Evolutionary conservation across 2,113 vertebrate genomes (phyloP), one percentile per base, ranked within the genome.

Genomic region (Forbesichthys papilliferus): DNA sequence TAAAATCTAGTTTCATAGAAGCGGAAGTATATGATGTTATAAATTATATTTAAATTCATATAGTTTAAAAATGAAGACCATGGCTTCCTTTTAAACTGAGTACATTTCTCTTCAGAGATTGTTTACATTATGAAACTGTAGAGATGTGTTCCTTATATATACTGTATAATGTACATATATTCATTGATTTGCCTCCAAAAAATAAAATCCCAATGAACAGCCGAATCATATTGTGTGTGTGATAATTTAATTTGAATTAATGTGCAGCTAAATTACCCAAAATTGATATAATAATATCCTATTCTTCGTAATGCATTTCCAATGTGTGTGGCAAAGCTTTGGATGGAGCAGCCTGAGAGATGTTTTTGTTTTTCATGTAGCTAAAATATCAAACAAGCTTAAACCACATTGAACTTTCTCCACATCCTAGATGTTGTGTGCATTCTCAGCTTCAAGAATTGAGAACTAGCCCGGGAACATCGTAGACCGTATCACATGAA

Each of bases 61-160:
- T 98, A 98, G 93, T 96, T 93, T 96, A 86, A 93, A 92, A 92
- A 86, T 82, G 90, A 89, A 90, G 82, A 87, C 93, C 93, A 94
- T 93, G 94, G 95, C 94, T 98, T 98, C 95, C 90, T 98, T 98
- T 98, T 96, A 91, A 93, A 93, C 90, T 90, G 89, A 93, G 91
- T 92, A 93, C 90, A 90, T 93, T 96, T 96, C 94, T 72, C 93
- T 73, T 94, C 95, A 94, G 95, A 95, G 95, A 95, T 96, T 97
- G 98, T 99, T 98, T 98, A 98, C 98, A 99, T 99, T 96, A 95
- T 95, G 95, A 95, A 96, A 98, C 96, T 97, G 95, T 98, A 98
- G 96, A 98, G 86, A 96, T 95, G 96, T 97, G 81, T 86, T 95
- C 95, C 95, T 96, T 95, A 96, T 98, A 42, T 42, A 96, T 96